Percentiles rank a stretch among this genome's conserved stretches.
Evolutionary conservation across 2,888 invertebrate genomes (phyloP).

Genomic region (Ypsolopha scabrella): DNA sequence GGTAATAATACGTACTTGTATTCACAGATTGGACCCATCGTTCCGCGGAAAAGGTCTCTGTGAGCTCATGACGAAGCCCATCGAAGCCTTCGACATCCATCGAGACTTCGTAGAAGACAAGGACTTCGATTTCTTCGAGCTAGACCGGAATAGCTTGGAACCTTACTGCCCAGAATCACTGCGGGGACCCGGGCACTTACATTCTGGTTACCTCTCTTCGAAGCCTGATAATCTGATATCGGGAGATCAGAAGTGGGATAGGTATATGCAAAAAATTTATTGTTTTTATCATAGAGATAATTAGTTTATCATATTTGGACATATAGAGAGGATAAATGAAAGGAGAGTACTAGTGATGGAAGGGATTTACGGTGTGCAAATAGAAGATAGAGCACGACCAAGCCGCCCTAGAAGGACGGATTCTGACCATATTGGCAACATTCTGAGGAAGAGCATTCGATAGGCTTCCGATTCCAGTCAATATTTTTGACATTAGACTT

Average conservation of each 20-base stretch:
- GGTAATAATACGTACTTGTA: not conserved
- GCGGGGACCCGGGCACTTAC: slow-evolving; percentile 28
- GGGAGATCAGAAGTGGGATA: slow-evolving; percentile 5
- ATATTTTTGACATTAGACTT: no score
- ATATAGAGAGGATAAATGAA: no score
- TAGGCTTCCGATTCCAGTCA: no score
- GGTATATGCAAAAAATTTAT: not conserved
- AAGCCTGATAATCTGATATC: slow-evolving; percentile 28
- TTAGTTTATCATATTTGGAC: no score
- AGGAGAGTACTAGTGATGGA: no score
- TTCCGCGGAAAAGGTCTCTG: slow-evolving; percentile 82
- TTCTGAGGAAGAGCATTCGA: no score
- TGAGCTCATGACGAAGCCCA: slow-evolving; percentile 80
- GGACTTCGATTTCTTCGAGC: slow-evolving; percentile 84
- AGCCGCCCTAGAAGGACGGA: no score
- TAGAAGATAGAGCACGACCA: no score
- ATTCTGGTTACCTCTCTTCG: slow-evolving; percentile 56
- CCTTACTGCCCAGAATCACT: slow-evolving; percentile 66
- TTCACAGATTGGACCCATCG: slow-evolving; percentile 72
- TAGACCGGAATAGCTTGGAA: slow-evolving; percentile 77
- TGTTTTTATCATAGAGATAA: not conserved
- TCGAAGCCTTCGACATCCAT: slow-evolving; percentile 74
- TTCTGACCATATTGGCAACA: no score
- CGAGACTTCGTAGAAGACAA: slow-evolving; percentile 74
- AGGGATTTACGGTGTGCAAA: no score